A percentile compares a stretch with the other conserved stretches of the same genome.
These are phyloP conservation scores for Phrynocephalus guinanensis DNA, from an alignment of 2,797 vertebrate genomes.

Conservation along the genomic window DNA sequence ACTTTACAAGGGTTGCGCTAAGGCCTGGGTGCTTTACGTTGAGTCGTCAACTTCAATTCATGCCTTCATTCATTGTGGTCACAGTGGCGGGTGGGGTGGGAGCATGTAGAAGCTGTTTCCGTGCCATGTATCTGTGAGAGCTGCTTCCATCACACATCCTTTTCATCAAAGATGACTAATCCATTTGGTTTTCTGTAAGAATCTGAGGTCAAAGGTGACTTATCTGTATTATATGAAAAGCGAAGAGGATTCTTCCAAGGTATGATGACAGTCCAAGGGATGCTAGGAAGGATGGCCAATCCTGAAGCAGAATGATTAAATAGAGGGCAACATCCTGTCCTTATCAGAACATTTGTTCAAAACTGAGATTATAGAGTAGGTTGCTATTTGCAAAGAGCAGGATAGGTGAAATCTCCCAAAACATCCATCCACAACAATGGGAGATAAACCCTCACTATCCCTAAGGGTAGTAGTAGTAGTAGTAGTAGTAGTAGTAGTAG, in stretches of 20 bases:
- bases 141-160: conserved; percentile 57
- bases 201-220: background rate
- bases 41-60: conserved; percentile 73
- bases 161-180: conserved; percentile 57
- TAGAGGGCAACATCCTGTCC: conserved; percentile 5
- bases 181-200: conserved; percentile 49
- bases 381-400: background rate
- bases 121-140: conserved; percentile 58
- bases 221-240: background rate
- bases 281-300: conserved; percentile 45
- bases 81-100: conserved; percentile 3
- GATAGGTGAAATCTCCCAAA: accelerated
- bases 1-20: conserved; percentile 69
- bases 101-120: conserved; percentile 55
- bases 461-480: no score
- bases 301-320: conserved; percentile 17
- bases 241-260: background rate
- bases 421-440: no score
- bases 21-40: conserved; percentile 63
- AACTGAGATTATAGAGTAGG: background rate
- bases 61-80: conserved; percentile 72
- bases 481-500: no score
- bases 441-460: no score
- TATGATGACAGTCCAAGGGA: background rate
- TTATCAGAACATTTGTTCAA: background rate